These are phyloP conservation scores for Nebria ingens DNA, from an alignment of 1,140 invertebrate species.

Conservation along the genomic window DNA sequence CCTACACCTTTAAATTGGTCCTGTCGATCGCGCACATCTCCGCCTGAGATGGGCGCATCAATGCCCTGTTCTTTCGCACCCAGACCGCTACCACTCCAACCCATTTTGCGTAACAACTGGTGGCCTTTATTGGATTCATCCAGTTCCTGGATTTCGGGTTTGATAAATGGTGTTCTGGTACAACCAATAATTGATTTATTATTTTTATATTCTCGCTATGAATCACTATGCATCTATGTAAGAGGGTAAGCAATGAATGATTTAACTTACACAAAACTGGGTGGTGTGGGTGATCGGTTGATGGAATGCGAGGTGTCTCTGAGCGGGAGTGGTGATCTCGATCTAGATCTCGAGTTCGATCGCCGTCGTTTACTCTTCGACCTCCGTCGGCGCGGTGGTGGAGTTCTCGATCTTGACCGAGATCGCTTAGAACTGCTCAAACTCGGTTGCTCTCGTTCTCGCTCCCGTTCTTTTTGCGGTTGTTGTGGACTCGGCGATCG, in stretches of 20 bases:
- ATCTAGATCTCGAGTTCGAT: constrained; percentile 42
- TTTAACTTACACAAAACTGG: constrained; percentile 66
- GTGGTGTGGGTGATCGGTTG: constrained; percentile 63
- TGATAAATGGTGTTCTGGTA: constrained; percentile 20
- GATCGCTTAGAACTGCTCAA: constrained; percentile 24
- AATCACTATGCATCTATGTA: neutral
- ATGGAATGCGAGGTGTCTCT: constrained; percentile 23
- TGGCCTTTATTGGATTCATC: constrained; percentile 91
- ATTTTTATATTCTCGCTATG: neutral
- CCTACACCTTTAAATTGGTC: constrained; percentile 92
- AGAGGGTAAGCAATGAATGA: neutral
- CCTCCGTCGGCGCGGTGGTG: neutral
- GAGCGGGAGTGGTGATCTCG: constrained; percentile 39
- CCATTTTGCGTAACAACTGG: constrained; percentile 92
- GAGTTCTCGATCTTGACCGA: neutral
- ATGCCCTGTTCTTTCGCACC: constrained; percentile 91
- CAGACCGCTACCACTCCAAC: constrained; percentile 76
- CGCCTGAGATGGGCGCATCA: constrained; percentile 84
- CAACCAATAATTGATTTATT: constrained; percentile 11
- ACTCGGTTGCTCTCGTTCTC: constrained; percentile 25
- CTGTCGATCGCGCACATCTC: constrained; percentile 78
- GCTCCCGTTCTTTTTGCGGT: constrained; percentile 28
- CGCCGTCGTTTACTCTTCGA: constrained; percentile 29
- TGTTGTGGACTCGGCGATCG: constrained; percentile 32
- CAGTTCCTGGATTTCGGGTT: constrained; percentile 40